Conservation (phyloP, 2,888 invertebrate species). For the Megalurothrips usitatus region DNA sequence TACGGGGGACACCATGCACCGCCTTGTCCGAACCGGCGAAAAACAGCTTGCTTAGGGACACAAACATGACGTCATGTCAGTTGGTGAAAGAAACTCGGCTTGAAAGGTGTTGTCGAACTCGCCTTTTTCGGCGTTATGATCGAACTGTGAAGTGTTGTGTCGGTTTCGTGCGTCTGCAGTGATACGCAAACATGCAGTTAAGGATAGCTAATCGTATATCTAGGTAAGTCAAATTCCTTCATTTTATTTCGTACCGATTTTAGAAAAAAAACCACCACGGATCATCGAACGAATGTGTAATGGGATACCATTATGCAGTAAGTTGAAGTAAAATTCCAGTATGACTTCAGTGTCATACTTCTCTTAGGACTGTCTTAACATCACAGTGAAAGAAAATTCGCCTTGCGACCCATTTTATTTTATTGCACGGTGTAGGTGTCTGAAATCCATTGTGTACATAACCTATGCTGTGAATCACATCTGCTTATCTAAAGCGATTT, state of each 20-base stretch:
- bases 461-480: not conserved
- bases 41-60: not conserved
- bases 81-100: constrained; percentile 14
- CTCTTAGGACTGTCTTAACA: no score
- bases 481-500: not conserved
- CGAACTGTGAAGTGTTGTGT: not conserved
- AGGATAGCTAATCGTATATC: not conserved
- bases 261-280: not conserved
- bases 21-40: not conserved
- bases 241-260: no score
- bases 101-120: constrained; percentile 20
- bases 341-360: not conserved
- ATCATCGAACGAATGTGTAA: not conserved
- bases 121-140: constrained; percentile 22
- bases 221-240: not conserved
- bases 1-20: not conserved
- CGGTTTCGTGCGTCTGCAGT: not conserved
- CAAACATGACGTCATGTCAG: constrained; percentile 16
- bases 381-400: no score
- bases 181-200: not conserved
- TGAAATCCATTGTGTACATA: not conserved
- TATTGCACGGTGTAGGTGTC: no score
- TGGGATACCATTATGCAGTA: not conserved
- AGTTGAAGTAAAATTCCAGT: not conserved
- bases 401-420: no score